Base-by-base conservation (phyloP, 2,113 vertebrate species). In the Vidua chalybeata region DNA sequence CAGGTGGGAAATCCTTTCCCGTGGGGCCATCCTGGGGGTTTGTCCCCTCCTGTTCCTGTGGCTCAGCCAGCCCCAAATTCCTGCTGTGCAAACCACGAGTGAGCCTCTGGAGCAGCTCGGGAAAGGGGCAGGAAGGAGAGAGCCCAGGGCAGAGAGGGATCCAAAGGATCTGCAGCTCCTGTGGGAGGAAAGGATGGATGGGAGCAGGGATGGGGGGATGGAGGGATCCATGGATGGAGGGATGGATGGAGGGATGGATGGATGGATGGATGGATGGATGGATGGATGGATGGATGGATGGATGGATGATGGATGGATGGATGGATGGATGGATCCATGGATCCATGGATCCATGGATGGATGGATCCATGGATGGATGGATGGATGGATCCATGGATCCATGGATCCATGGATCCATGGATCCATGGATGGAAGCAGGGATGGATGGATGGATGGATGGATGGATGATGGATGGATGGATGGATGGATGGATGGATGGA, bases 11-110 rank as follows among this genome's bases (percentile, higher is more conserved):
- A 33, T 13, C 48, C 59, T 80, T 49, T 27, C 10, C 33, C 22
- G 3, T 5, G 16, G 20, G 3, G 21, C 16, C 56, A 5, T 19
- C 9, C 0, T 0, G 30, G 37, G 35, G 19, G 10, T 72, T 81
- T 2, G 23, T 3, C 24, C 8, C 27, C 17, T 58, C n/a, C 37
- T 13, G 0, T 4, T 3, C 20, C 11, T 7, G 46, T 17, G 15
- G 17, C 16, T 28, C 55, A 14, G 11, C 3, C 89, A 41, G 52
- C 48, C 22, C 5, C 0, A 6, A 5, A 19, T 66, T n/a, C 2
- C 58, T 14, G 16, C 37, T 7, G 12, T 8, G 56, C 22, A 59
- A 35, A 35, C 21, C 35, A 16, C 3, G 45, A 35, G 35, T 35
- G 35, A 2, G 46, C 23, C 51, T 61, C 26, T 19, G 58, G 3